Percentiles rank a stretch among this genome's conserved stretches.
Evolutionary conservation across 1,140 invertebrate species (phyloP).

Genomic region (Heliothis subflexa): DNA sequence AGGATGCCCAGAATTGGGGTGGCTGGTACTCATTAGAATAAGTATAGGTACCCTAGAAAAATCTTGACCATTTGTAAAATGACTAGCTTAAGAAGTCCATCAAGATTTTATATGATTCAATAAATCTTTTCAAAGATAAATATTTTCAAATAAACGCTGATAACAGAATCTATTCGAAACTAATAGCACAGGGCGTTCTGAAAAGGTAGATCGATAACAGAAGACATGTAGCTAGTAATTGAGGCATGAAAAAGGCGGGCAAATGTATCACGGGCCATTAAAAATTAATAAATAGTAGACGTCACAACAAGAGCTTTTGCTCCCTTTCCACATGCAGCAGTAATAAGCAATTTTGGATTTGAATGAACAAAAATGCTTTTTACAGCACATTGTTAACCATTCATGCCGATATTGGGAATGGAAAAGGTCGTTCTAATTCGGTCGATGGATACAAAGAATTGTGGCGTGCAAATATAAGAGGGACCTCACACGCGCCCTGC

Average conservation of each 20-base stretch:
- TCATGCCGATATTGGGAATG: slow-evolving; percentile 10
- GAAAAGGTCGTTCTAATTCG: slow-evolving; percentile 37
- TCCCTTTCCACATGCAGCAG: background rate
- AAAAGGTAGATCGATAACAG: background rate
- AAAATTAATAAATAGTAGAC: background rate
- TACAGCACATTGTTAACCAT: slow-evolving; percentile 36
- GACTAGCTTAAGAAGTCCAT: no score
- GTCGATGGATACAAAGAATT: slow-evolving; percentile 48
- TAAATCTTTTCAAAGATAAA: no score
- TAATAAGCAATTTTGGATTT: background rate
- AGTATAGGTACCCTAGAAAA: no score
- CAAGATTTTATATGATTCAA: no score
- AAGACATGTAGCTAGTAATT: slow-evolving; percentile 20
- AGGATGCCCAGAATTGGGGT: no score
- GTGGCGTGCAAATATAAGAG: slow-evolving; percentile 67
- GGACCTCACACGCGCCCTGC: slow-evolving; percentile 66
- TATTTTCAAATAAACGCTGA: background rate
- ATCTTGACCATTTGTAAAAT: no score
- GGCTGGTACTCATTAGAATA: no score
- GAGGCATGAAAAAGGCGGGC: slow-evolving; percentile 29
- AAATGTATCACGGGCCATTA: background rate
- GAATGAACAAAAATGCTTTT: slow-evolving; percentile 24
- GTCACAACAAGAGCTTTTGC: background rate
- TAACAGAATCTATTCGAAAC: slow-evolving; percentile 17
- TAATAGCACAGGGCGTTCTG: slow-evolving; percentile 11